Base-by-base conservation (phyloP, 2,797 vertebrate genomes). In the Acanthurus leucopareius region DNA sequence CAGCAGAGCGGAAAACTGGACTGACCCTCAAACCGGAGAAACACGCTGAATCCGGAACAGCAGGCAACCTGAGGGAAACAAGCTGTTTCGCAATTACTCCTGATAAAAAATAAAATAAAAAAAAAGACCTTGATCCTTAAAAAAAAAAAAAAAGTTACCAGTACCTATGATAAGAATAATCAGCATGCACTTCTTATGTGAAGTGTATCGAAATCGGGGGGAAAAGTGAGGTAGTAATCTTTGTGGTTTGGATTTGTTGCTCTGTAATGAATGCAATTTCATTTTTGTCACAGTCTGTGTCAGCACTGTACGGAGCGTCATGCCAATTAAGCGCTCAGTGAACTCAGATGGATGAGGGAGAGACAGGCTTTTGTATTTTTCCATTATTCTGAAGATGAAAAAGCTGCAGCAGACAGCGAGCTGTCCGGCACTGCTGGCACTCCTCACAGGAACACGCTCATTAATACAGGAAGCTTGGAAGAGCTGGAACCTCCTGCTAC, bases 331-430 rank as follows among this genome's bases (percentile, higher is more conserved):
- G 79, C 73, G 61, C 57, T 65, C 45, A 59, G 67, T 72, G 80
- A 80, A 59, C 32, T 80, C 38, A 32, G 71, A 76, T 10, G 66
- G 58, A 84, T 19, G 70, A 79, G 58, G n/a, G 15, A 64, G 77
- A 66, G 74, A 60, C n/a, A 3, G 35, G 59, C 59, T 86, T 28
- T 77, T 84, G 85, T 84, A 28, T 88, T 89, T 19, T 83, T 65
- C 57, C 67, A 81, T 88, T 77, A 88, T 84, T 71, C 13, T 64
- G 54, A 82, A 82, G 85, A 89, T 89, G 52, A 89, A 90, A 88
- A 82, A 79, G 77, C 66, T 42, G 69, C 83, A 35, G 70, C 7
- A 16, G 73, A 80, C 66, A 86, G 83, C 17, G 25, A 73, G 83
- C 80, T 72, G 80, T 60, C 83, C 66, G 14, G 69, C 63, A 5